A percentile compares a stretch with the other conserved stretches of the same genome.
Evolutionary conservation across 2,113 vertebrate genomes (phyloP).

Genomic region (Silurus glanis): DNA sequence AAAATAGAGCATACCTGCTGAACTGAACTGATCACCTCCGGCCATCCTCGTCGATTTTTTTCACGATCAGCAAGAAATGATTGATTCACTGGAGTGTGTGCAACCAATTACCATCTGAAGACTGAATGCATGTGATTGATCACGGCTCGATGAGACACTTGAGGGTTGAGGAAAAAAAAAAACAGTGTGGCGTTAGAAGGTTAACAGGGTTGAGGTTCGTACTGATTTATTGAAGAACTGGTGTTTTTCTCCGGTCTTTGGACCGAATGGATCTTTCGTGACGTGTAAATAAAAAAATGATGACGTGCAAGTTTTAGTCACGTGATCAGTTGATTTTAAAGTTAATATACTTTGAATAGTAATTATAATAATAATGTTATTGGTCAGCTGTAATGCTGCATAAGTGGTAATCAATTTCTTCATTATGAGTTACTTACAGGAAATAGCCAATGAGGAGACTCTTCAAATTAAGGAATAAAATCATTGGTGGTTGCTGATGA

Average conservation of each 20-base stretch:
- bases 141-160: constrained; percentile 8
- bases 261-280: background rate
- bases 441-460: background rate
- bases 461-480: background rate
- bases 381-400: background rate
- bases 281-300: background rate
- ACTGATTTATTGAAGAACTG: background rate
- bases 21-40: constrained; percentile 43
- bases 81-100: constrained; percentile 49
- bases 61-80: constrained; percentile 48
- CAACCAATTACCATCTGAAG: constrained; percentile 48
- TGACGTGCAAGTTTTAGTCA: background rate
- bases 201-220: background rate
- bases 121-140: constrained; percentile 32
- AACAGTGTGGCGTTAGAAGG: background rate
- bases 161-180: background rate
- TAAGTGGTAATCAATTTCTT: background rate
- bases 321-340: no score
- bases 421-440: background rate
- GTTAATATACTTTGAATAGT: no score
- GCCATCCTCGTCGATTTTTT: constrained; percentile 47
- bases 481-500: background rate
- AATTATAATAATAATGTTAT: background rate
- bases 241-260: background rate
- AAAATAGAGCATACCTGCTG: constrained; percentile 46